phyloP scores from a whole-genome alignment of 2,888 invertebrate species.

The Heteropelma amictum region DNA sequence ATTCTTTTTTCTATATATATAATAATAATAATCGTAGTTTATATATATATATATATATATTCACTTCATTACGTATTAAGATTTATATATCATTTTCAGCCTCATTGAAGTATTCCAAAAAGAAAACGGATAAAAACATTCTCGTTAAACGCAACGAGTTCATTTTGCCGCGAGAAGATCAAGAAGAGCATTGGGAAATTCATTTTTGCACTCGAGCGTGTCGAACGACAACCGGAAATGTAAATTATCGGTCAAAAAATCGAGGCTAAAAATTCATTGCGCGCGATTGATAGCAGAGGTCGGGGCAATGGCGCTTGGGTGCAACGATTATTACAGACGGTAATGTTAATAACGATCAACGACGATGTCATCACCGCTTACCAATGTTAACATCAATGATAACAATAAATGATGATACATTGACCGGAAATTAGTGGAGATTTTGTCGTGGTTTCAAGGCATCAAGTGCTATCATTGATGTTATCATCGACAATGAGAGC shows the following conservation, averaged over 20 bases:
- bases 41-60: slow-evolving; percentile 8
- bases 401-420: too few species aligned
- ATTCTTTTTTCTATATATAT: slow-evolving; percentile 12
- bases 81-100: slow-evolving; percentile 5
- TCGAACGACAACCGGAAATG: neutral
- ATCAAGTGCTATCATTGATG: neutral
- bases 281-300: too few species aligned
- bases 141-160: neutral
- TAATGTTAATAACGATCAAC: too few species aligned
- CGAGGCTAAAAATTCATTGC: neutral
- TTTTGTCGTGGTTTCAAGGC: too few species aligned
- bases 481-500: neutral
- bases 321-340: too few species aligned
- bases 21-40: slow-evolving; percentile 3
- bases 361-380: neutral
- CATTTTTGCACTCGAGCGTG: neutral
- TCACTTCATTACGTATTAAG: slow-evolving; percentile 16
- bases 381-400: neutral
- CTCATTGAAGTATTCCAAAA: slow-evolving; percentile 9
- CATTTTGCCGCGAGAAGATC: neutral
- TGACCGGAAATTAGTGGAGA: too few species aligned
- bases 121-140: neutral
- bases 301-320: too few species aligned
- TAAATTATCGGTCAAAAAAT: neutral
- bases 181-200: too few species aligned